Base-by-base conservation (phyloP, 2,797 vertebrate species). In the Arrhamphus sclerolepis region DNA sequence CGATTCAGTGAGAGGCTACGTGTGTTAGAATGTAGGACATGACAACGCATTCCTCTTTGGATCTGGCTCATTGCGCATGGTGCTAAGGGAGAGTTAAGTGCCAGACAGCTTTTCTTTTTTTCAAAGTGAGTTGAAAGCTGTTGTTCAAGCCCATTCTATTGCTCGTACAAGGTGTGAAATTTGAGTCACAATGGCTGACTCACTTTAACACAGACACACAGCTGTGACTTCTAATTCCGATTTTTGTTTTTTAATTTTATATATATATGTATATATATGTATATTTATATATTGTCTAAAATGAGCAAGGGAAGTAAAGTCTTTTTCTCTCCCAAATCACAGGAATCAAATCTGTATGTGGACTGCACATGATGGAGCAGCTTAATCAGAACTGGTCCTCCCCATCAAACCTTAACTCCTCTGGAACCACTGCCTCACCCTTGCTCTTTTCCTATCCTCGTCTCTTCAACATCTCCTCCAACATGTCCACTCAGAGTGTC, bases 401-500 rank as follows among this genome's bases (percentile, higher is more conserved):
- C 6, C 49, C 72, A 20, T 66, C 72, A 6, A 84, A 89, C 60
- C 46, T 69, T 19, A 92, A 90, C 60, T 71, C 56, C 52, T 82
- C 61, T 31, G 47, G 10, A 29, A 34, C 42, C 48, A 46, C 48
- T 4, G 58, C 66, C 13, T 61, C 63, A 2, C 26, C 84, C 22
- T 51, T 76, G 22, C 10, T 79, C 46, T 72, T 77, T 0, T 41
- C 70, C 18, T 43, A 50, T 29, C 63, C 64, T 4, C 71, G 31
- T 41, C 26, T 74, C 49, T 53, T 70, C 24, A 92, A 92, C 81
- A 21, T 66, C 58, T 89, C 89, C 6, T 56, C 53, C 41, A 90
- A 91, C 62, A 17, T 81, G 44, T 90, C 90, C 1, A 59, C 83
- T 1, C 88, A 89, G 47, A 92, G 89, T 8, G 66, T 87, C 11